A percentile compares a stretch with the other conserved stretches of the same genome.
Conservation (phyloP, 2,888 invertebrate genomes). For the Patella caerulea region DNA sequence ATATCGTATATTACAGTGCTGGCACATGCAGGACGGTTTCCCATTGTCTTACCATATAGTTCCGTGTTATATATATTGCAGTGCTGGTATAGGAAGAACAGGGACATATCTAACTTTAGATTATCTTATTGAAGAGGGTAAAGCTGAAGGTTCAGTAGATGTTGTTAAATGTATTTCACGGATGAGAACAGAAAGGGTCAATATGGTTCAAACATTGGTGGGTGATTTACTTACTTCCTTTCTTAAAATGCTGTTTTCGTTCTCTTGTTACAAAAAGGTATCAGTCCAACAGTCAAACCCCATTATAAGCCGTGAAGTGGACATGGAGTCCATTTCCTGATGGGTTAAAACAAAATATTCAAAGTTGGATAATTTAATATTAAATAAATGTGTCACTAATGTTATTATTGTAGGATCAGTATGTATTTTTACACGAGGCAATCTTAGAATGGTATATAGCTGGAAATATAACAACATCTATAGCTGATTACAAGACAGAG, state of each 20-base stretch:
- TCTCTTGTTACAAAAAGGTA: too few species aligned
- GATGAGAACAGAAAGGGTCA: slow-evolving; percentile 50
- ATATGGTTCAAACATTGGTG: slow-evolving; percentile 56
- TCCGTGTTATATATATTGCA: slow-evolving; percentile 22
- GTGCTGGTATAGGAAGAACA: slow-evolving; percentile 57
- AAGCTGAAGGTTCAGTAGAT: slow-evolving; percentile 43
- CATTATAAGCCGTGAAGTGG: too few species aligned
- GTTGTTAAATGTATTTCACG: slow-evolving; percentile 45
- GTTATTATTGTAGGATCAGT: slow-evolving; percentile 23
- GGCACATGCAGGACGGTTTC: too few species aligned
- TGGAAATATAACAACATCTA: neutral
- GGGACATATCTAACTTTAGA: slow-evolving; percentile 57
- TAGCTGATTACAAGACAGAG: neutral
- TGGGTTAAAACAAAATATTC: too few species aligned
- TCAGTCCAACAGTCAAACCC: too few species aligned
- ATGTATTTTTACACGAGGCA: slow-evolving; percentile 29
- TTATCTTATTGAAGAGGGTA: slow-evolving; percentile 49
- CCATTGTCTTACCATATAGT: neutral
- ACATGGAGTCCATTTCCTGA: too few species aligned
- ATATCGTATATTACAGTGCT: too few species aligned
- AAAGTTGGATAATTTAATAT: too few species aligned
- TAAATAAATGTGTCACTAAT: neutral
- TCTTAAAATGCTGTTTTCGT: too few species aligned
- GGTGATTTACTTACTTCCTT: neutral
- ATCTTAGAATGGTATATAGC: slow-evolving; percentile 14